phyloP scores from a whole-genome alignment of 2,113 vertebrate genomes.

The Penelope pileata region DNA sequence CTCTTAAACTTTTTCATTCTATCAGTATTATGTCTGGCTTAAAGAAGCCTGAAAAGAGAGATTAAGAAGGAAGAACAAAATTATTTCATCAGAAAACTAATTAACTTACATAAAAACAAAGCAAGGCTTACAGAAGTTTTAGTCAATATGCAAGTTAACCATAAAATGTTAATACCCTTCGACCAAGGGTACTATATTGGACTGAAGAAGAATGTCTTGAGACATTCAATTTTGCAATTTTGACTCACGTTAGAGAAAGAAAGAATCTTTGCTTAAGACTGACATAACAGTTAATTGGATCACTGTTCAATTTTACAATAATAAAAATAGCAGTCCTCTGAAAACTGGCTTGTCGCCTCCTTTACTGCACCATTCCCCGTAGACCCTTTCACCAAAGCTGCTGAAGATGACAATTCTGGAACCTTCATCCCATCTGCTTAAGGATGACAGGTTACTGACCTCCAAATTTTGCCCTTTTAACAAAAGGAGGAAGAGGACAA shows the following conservation, averaged over 20 bases:
- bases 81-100: background rate
- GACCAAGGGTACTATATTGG: background rate
- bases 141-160: background rate
- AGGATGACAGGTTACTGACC: background rate
- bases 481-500: background rate
- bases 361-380: background rate
- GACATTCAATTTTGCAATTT: background rate
- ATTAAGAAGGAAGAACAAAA: conserved; percentile 3
- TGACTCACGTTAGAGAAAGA: background rate
- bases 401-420: background rate
- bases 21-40: conserved; percentile 80
- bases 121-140: background rate
- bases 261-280: background rate
- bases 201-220: background rate
- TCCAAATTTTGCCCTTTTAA: background rate
- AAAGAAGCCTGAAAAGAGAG: conserved; percentile 78
- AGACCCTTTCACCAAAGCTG: background rate
- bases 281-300: background rate
- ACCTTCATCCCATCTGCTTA: background rate
- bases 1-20: conserved; percentile 99
- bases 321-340: background rate
- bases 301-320: background rate
- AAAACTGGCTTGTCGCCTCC: background rate
- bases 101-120: background rate
- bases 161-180: background rate